A percentile compares a stretch with the other conserved stretches of the same genome.
Evolutionary conservation across 2,797 vertebrate genomes (phyloP).

Genomic region (Zenarchopterus dispar): DNA sequence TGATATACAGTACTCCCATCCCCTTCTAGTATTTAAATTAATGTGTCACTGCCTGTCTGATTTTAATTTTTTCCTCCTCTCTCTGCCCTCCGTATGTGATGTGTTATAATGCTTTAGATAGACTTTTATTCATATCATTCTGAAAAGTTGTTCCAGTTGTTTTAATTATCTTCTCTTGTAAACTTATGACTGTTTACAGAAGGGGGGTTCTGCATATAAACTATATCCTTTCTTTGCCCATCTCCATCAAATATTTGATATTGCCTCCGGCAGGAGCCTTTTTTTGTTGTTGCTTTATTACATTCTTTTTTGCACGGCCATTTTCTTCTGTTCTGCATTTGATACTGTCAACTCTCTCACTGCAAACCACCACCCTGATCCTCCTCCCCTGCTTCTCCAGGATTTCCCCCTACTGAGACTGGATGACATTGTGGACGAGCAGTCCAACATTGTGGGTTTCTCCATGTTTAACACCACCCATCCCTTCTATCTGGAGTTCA

Average conservation of each 20-base stretch:
- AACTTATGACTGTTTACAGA: neutral
- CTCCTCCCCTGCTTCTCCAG: constrained; percentile 60
- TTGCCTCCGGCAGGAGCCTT: constrained; percentile 31
- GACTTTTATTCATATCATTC: constrained; percentile 36
- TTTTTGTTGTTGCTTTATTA: constrained; percentile 41
- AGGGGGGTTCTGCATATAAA: neutral
- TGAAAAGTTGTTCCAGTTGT: constrained; percentile 38
- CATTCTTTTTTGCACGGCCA: constrained; percentile 35
- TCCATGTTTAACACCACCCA: constrained; percentile 94
- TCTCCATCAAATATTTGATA: constrained; percentile 50
- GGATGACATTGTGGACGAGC: constrained; percentile 89
- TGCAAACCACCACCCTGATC: constrained; percentile 22
- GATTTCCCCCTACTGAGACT: constrained; percentile 91
- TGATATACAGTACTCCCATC: constrained; percentile 53
- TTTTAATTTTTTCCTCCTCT: constrained; percentile 36
- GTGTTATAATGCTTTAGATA: constrained; percentile 44
- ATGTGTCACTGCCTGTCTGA: constrained; percentile 61
- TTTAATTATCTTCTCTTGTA: constrained; percentile 51
- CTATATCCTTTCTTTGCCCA: constrained; percentile 21
- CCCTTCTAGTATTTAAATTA: constrained; percentile 60
- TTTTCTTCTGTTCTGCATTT: constrained; percentile 38
- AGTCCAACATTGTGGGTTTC: constrained; percentile 92
- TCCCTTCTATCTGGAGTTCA: constrained; percentile 91
- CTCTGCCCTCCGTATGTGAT: constrained; percentile 42
- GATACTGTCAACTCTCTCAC: constrained; percentile 49